Evolutionary conservation across 2,113 vertebrate species (phyloP), one percentile per base, ranked within the genome.

Genomic region (Anarhynchus alexandrinus): DNA sequence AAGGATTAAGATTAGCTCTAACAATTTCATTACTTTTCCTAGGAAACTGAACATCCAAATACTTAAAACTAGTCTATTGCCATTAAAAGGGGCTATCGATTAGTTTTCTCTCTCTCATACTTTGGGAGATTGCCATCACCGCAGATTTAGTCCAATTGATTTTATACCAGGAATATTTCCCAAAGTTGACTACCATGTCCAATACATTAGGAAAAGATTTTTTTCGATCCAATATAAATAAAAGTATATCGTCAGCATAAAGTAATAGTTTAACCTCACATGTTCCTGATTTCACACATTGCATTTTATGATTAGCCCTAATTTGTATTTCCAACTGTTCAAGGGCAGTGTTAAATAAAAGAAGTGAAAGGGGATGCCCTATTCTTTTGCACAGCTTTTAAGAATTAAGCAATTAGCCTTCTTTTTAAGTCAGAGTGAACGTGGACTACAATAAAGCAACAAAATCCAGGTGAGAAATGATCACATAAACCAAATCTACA

Each of bases 1-100:
- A 97, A 92, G 67, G 92, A 94, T 96, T 95, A 96, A 94, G 88
- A 92, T 94, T 88, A 96, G 67, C 74, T 92, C 58, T 86, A 94
- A 88, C 71, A 88, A 93, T 88, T 96, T 92, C 64, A 77, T 94
- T 95, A 70, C 85, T 95, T 96, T 94, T 94, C 51, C 59, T 77
- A 51, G 45, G 79, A 95, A 95, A 93, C 19, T 43, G 62, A 96
- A 86, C 82, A 88, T 88, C 62, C 70, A 90, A 93, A 92, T 73
- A 66, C 66, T 95, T 83, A 79, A 77, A 93, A 83, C 38, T 95
- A 77, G 58, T 45, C 36, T 91, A 69, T 22, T 77, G 66, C 49
- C 49, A 73, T 32, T 88, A 49, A 88, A 88, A 93, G 47, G 58
- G 57, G 12, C 9, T 90, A 96, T 85, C 5, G 92, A 94, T 90